Base-by-base conservation (phyloP, 2,113 vertebrate genomes). In the Rana temporaria region DNA sequence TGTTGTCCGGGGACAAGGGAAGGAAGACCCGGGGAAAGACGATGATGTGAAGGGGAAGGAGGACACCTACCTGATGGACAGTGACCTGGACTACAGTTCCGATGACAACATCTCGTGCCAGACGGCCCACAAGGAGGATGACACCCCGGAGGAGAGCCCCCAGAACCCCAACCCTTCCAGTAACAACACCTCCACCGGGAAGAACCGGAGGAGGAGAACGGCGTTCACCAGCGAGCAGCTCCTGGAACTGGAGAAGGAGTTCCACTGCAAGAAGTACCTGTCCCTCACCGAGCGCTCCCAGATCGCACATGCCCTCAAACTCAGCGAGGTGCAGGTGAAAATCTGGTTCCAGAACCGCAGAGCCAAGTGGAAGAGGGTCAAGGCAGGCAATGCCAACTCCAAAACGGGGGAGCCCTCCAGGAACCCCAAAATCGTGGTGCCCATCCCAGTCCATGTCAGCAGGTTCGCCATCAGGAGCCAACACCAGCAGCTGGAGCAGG, bases 301-400 rank as follows among this genome's bases (percentile, higher is more conserved):
- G 94, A 99, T 99, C 83, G 98, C 98, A 4, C 98, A 99, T 5
- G 97, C 98, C 38, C 94, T 99, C 85, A 98, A 99, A 84, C 96
- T 99, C 87, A 99, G 98, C 91, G 98, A 99, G 88, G 98, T 99
- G 77, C 98, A 99, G 90, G 98, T 99, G 82, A 99, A 99, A 91
- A 99, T 99, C 93, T 99, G 98, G 98, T 99, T 99, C 92, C 98
- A 99, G 95, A 99, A 99, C 94, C 92, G 98, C 30, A 89, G 98
- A 38, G 98, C 98, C 52, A 99, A 99, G 86, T 99, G 98, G 98
- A 99, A 99, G 91, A 94, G 98, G 26, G 98, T 99, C 79, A 99
- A 99, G 72, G 98, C 98, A 0, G 98, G 98, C 19, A 99, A 99
- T 56, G 98, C 97, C 81, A 99, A 97, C 91, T 97, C 96, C 91